Base-by-base conservation (phyloP, 2,113 vertebrate species). In the Ciconia maguari region DNA sequence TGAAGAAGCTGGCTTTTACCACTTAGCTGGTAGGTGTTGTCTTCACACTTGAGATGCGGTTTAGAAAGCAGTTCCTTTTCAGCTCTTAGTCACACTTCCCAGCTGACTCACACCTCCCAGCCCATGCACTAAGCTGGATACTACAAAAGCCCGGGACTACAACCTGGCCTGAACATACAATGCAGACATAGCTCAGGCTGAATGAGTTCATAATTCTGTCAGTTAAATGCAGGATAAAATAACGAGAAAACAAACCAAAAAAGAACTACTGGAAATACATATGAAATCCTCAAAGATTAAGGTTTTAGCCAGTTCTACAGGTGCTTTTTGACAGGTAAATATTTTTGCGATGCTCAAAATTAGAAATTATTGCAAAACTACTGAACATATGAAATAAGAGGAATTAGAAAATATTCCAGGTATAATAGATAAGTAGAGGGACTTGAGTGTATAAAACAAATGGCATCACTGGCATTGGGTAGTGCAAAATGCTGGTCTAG, bases 1-100 rank as follows among this genome's bases (percentile, higher is more conserved):
- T 85, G 79, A 61, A 82, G 68, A 62, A 89, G 30, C 48, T 77
- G 90, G 27, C 13, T 93, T 93, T 79, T 83, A 72, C 52, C 51
- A n/a, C 34, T 4, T 71, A 77, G 66, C 18, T 85, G 22, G 66
- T 72, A 91, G 75, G 71, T 88, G 78, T 29, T 89, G 91, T 61
- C 84, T 95, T 97, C 85, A 70, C 75, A 54, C 62, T 36, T 94
- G 66, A 65, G 49, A 93, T 88, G 85, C 62, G 90, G 66, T 80
- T 94, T 74, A 90, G 66, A 91, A 72, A 74, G 66, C 66, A 62
- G 75, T 32, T 94, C 41, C 82, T 91, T 65, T 79, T 62, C 57
- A 90, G 70, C 30, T 79, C 44, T 65, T 80, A 85, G 25, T 89
- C 81, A 82, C 36, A 20, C 9, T 86, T 89, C 77, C 68, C 93